phyloP scores from a whole-genome alignment of 2,113 vertebrate species.

The Hucho hucho region DNA sequence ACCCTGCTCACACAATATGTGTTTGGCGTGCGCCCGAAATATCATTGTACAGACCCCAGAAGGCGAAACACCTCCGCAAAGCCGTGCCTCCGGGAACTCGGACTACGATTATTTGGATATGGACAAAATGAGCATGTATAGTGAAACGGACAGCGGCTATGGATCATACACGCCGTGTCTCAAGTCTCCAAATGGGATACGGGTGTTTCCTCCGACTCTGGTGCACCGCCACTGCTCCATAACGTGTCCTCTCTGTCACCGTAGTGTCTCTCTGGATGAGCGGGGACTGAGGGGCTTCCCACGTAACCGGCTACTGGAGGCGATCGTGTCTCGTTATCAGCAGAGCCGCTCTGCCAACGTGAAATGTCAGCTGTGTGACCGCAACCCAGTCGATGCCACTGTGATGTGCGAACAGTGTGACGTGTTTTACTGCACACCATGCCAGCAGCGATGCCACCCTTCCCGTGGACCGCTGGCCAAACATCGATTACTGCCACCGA shows the following conservation, averaged over 20 bases:
- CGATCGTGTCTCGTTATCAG: constrained; percentile 88
- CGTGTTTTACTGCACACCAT: constrained; percentile 88
- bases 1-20: constrained; percentile 92
- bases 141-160: constrained; percentile 96
- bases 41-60: constrained; percentile 94
- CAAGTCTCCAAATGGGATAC: constrained; percentile 90
- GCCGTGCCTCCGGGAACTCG: constrained; percentile 75
- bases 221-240: constrained; percentile 82
- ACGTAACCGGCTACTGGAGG: constrained; percentile 91
- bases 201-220: constrained; percentile 82
- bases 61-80: constrained; percentile 79
- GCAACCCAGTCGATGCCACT: constrained; percentile 79
- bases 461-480: constrained; percentile 92
- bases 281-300: constrained; percentile 90
- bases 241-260: constrained; percentile 95
- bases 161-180: constrained; percentile 94
- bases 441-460: constrained; percentile 93
- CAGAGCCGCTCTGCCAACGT: constrained; percentile 75
- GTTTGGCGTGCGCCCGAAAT: constrained; percentile 90
- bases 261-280: constrained; percentile 92
- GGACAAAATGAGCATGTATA: constrained; percentile 94
- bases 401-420: constrained; percentile 94
- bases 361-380: constrained; percentile 88
- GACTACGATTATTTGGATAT: constrained; percentile 81
- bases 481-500: constrained; percentile 85